Conservation (phyloP, 2,888 invertebrate species). For the Dusona sp. region DNA sequence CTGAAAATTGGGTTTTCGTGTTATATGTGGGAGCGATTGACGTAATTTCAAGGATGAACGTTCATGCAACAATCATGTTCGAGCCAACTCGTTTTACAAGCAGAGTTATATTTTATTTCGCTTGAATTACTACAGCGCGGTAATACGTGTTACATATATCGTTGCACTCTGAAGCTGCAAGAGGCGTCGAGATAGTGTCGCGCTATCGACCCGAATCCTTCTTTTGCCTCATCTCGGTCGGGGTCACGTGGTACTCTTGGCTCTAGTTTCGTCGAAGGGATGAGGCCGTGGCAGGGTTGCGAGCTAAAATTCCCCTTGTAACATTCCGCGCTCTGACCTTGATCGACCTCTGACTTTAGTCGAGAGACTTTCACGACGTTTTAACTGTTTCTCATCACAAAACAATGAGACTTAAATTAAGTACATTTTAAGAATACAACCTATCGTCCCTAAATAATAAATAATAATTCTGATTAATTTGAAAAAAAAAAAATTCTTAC, state of each 20-base stretch:
- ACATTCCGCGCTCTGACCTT: slow-evolving; percentile 73
- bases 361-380: slow-evolving; percentile 23
- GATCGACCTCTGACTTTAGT: slow-evolving; percentile 71
- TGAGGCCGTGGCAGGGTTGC: slow-evolving; percentile 27
- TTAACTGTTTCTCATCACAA: not conserved
- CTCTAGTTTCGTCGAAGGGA: slow-evolving; percentile 23
- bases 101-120: slow-evolving; percentile 54
- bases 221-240: slow-evolving; percentile 60
- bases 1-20: not conserved
- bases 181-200: slow-evolving; percentile 5
- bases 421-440: not conserved
- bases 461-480: not conserved
- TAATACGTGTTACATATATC: slow-evolving; percentile 36
- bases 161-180: slow-evolving; percentile 35
- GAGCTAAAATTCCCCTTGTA: slow-evolving; percentile 6
- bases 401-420: not conserved
- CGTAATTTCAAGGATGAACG: slow-evolving; percentile 18
- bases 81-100: slow-evolving; percentile 57
- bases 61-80: slow-evolving; percentile 41
- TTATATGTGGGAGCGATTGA: not conserved
- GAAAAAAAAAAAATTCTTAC: not conserved
- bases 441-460: not conserved
- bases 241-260: slow-evolving; percentile 65
- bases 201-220: slow-evolving; percentile 64
- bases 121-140: slow-evolving; percentile 49